Percentiles rank a stretch among this genome's conserved stretches.
Conservation (phyloP, 2,113 vertebrate species). For the Corythoichthys haematopterus region DNA sequence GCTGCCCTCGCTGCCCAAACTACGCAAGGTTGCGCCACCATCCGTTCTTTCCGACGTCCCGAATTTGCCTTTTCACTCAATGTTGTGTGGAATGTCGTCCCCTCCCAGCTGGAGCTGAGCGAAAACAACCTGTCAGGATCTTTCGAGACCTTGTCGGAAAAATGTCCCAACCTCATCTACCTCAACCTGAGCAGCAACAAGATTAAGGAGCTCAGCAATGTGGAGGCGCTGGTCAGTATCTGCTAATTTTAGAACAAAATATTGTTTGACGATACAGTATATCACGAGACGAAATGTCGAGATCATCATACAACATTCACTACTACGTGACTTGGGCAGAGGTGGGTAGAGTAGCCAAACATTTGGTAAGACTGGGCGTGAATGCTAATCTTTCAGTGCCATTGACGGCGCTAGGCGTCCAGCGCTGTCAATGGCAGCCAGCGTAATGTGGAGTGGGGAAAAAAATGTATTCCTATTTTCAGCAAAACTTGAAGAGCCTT, state of each 20-base stretch:
- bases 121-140: slow-evolving; percentile 78
- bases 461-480: slow-evolving; percentile 4
- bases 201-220: slow-evolving; percentile 79
- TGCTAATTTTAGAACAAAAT: too few species aligned
- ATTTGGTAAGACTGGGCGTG: too few species aligned
- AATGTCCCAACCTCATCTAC: slow-evolving; percentile 78
- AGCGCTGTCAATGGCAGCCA: background rate
- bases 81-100: too few species aligned
- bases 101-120: slow-evolving; percentile 78
- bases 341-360: too few species aligned
- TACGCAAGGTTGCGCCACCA: slow-evolving; percentile 80
- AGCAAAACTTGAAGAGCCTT: slow-evolving; percentile 94
- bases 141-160: slow-evolving; percentile 75
- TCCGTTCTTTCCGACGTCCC: background rate
- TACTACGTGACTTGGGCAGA: too few species aligned
- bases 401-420: too few species aligned
- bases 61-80: background rate
- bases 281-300: too few species aligned
- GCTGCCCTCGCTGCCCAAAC: slow-evolving; percentile 89
- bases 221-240: slow-evolving; percentile 76
- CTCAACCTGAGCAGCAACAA: slow-evolving; percentile 85
- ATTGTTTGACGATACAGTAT: background rate
- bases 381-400: too few species aligned
- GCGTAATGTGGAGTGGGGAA: background rate
- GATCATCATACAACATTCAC: too few species aligned